Conservation (phyloP, 2,797 vertebrate species). For the Lophotriccus pileatus region DNA sequence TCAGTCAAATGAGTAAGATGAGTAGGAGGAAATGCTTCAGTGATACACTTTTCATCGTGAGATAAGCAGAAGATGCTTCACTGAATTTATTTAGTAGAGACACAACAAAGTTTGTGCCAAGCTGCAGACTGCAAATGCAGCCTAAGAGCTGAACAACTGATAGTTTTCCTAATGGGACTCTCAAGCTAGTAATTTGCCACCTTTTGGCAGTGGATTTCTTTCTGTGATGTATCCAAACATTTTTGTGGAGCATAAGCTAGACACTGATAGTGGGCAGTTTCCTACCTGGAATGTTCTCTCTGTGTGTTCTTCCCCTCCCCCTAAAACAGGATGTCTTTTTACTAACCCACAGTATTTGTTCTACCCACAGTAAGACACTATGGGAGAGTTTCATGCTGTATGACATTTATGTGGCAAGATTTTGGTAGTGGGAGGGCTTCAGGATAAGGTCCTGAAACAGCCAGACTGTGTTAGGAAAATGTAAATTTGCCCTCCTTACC, state of each 20-base stretch:
- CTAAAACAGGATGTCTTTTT: background rate
- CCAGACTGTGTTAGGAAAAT: background rate
- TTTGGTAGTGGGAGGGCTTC: background rate
- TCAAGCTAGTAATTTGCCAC: background rate
- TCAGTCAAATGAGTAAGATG: background rate
- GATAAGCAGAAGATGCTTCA: background rate
- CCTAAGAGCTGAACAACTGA: background rate
- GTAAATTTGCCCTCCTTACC: background rate
- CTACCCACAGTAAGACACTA: background rate
- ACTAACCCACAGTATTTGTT: background rate
- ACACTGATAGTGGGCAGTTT: background rate
- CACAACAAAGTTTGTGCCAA: background rate
- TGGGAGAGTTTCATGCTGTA: background rate
- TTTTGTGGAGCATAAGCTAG: background rate
- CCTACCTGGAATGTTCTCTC: background rate
- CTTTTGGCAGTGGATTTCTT: background rate
- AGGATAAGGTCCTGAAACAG: background rate
- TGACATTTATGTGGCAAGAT: background rate
- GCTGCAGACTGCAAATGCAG: background rate
- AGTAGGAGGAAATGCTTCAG: background rate
- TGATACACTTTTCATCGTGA: background rate
- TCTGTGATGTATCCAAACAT: background rate
- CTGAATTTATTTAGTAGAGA: background rate
- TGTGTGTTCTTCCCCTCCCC: background rate
- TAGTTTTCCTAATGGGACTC: background rate